Percentiles rank a stretch among this genome's conserved stretches.
phyloP scores from a whole-genome alignment of 2,113 vertebrate species.

The Aramus guarauna region DNA sequence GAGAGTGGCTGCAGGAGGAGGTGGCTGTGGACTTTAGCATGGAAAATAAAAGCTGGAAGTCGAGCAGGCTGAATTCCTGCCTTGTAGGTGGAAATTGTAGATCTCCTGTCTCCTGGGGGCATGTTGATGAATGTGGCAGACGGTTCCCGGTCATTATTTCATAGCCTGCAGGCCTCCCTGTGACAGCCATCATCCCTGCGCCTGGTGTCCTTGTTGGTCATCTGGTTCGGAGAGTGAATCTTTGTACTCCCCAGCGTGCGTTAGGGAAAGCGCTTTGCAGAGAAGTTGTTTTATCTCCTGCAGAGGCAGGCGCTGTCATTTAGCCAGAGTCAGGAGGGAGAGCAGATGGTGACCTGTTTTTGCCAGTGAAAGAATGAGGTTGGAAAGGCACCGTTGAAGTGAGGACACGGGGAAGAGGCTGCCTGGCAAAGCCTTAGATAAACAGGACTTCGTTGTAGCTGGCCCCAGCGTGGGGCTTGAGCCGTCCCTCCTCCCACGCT shows the following conservation, averaged over 20 bases:
- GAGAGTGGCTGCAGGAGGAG: background rate
- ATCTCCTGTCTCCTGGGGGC: background rate
- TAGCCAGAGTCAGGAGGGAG: background rate
- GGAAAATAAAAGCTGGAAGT: background rate
- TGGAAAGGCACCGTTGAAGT: background rate
- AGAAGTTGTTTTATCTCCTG: background rate
- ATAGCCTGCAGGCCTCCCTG: background rate
- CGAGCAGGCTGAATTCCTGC: background rate
- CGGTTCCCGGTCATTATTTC: background rate
- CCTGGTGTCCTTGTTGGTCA: background rate
- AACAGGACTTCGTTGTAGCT: background rate
- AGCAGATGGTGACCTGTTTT: constrained; percentile 50
- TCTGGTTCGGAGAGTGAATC: background rate
- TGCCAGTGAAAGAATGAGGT: background rate
- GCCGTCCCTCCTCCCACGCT: background rate
- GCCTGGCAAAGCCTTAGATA: background rate
- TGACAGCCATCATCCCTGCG: background rate
- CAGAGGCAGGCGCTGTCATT: background rate
- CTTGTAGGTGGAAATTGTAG: background rate
- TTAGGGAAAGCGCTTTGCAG: background rate
- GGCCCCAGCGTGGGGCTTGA: background rate
- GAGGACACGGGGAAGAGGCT: background rate
- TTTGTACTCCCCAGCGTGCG: background rate
- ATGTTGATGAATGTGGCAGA: background rate
- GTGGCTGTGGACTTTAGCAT: fast-evolving